Evolutionary conservation across 2,113 vertebrate genomes (phyloP).

Genomic region (Urocitellus parryii): DNA sequence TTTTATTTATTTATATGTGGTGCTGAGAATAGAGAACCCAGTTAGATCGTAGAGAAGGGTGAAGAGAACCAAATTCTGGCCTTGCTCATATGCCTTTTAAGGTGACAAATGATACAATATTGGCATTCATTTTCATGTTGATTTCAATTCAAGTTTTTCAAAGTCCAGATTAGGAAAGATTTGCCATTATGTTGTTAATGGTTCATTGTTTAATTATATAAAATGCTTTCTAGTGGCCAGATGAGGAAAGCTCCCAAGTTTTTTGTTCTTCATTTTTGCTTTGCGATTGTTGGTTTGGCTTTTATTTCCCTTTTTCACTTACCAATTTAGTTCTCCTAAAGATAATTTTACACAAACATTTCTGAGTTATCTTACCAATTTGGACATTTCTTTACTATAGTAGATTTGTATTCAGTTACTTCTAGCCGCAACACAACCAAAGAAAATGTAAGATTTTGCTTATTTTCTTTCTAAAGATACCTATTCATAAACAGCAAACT

Average conservation of each 20-base stretch:
- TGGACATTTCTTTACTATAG: background rate
- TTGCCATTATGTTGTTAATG: background rate
- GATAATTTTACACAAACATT: background rate
- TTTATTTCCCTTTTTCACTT: background rate
- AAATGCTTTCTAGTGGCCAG: background rate
- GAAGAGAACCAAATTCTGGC: background rate
- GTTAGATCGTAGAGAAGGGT: background rate
- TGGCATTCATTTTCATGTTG: background rate
- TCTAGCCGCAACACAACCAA: background rate
- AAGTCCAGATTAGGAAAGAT: background rate
- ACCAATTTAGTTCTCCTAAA: background rate
- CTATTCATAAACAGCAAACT: background rate
- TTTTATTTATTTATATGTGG: too few relatives aligned
- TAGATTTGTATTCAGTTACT: background rate
- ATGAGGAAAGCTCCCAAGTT: background rate
- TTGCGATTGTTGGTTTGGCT: background rate
- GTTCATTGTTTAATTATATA: background rate
- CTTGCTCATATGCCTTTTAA: background rate
- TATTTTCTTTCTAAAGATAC: background rate
- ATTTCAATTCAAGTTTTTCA: background rate
- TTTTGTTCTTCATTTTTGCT: background rate
- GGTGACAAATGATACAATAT: background rate
- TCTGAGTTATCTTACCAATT: slow-evolving; percentile 19
- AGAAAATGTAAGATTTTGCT: background rate
- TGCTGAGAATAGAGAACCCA: too few relatives aligned